A percentile compares a stretch with the other conserved stretches of the same genome.
Conservation (phyloP, 2,113 vertebrate genomes). For the Saiga tatarica region DNA sequence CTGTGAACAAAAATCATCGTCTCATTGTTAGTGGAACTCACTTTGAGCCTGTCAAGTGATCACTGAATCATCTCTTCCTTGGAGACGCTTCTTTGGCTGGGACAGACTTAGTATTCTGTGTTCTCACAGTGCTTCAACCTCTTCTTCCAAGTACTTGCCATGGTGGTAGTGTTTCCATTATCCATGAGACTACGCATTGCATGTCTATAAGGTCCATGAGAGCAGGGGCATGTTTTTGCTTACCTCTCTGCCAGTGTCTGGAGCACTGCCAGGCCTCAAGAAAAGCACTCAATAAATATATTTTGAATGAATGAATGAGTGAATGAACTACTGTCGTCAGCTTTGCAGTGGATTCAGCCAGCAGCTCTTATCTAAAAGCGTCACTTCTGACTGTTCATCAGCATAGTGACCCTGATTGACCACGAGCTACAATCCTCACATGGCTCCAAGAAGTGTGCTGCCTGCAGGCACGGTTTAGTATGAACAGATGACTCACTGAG, state of each 20-base stretch:
- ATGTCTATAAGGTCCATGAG: background rate
- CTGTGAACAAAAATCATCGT: background rate
- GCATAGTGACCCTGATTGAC: background rate
- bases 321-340: background rate
- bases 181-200: rapidly evolving
- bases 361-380: background rate
- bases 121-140: background rate
- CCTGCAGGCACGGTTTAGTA: background rate
- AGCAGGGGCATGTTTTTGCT: background rate
- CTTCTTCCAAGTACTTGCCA: background rate
- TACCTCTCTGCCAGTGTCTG: too few relatives aligned
- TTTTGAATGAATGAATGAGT: background rate
- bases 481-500: background rate
- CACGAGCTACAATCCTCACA: rapidly evolving
- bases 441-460: background rate
- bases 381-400: background rate
- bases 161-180: rapidly evolving
- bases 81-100: background rate
- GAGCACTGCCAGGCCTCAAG: background rate
- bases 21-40: background rate
- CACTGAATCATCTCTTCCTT: background rate
- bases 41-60: background rate
- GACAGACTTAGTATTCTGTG: background rate
- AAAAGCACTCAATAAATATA: background rate
- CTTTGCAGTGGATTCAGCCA: background rate